These are phyloP conservation scores for Caenorhabditis becei DNA, from an alignment of 2,888 invertebrate species.

Conservation along the genomic window DNA sequence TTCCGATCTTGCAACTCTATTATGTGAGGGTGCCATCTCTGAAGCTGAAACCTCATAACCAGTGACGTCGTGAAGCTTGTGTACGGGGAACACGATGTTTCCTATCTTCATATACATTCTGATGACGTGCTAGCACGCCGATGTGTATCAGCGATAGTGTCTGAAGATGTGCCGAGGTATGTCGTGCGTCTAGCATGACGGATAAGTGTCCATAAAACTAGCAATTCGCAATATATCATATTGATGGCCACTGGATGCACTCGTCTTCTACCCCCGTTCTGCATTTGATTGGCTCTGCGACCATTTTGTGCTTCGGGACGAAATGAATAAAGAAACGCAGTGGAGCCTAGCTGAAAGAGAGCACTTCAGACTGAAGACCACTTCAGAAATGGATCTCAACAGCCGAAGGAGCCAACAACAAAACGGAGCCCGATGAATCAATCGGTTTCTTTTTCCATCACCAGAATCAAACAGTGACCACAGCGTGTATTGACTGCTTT, in stretches of 20 bases:
- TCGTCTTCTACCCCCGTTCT: not conserved
- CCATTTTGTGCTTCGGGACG: not conserved
- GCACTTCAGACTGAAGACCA: slow-evolving; percentile 5
- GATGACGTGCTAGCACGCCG: not conserved
- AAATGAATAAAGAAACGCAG: not conserved
- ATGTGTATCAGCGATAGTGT: slow-evolving; percentile 10
- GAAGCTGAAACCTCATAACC: not conserved
- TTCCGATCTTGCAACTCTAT: not conserved
- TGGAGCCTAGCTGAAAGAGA: not conserved
- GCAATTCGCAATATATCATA: slow-evolving; percentile 27
- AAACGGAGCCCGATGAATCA: not conserved
- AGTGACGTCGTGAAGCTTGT: slow-evolving; percentile 1
- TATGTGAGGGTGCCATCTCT: not conserved
- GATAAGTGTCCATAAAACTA: slow-evolving; percentile 30
- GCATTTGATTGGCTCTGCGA: slow-evolving; percentile 4
- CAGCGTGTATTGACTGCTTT: not conserved
- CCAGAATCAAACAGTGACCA: not conserved
- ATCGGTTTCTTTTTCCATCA: too few relatives aligned
- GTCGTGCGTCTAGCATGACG: slow-evolving; percentile 18
- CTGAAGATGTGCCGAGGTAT: slow-evolving; percentile 11
- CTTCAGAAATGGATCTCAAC: slow-evolving; percentile 6
- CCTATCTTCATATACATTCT: not conserved
- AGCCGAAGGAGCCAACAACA: not conserved
- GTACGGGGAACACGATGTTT: not conserved
- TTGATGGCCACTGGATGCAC: slow-evolving; percentile 7